Evolutionary conservation across 2,113 vertebrate species (phyloP), one percentile per base, ranked within the genome.

Genomic region (Chinchilla lanigera): DNA sequence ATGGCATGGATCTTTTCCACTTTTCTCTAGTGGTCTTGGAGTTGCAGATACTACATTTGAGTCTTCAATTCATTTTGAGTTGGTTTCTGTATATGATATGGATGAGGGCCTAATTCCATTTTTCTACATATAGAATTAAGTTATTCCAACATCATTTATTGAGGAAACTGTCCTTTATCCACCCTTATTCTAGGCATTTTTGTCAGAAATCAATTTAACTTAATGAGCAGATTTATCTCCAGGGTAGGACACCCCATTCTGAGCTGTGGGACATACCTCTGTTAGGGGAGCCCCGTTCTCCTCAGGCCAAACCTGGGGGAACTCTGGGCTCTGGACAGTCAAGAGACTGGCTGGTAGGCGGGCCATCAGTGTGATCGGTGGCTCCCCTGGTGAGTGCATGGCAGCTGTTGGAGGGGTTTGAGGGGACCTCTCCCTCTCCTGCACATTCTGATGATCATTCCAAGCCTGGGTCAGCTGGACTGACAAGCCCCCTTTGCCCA

Each of bases 241-340:
- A 28, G 33, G 5, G 6, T 4, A 0, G 44, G 7, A 0, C 1
- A 3, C 38, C 4, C 71, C 24, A 4, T 24, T 58, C 17, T 0
- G 38, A 47, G 16, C 0, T 7, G 52, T 8, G 26, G 33, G 41
- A 41, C 9, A 54, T 20, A 63, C 2, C 5, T 10, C 2, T 47
- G 38, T 33, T 28, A 22, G 22, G 50, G 60, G 24, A 56, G 30
- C 71, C 16, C 6, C 0, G 0, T 26, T 77, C 20, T 5, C n/a
- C 5, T 14, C 28, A 33, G 50, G 28, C 41, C 26, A 7, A 28
- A 52, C 38, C 22, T 50, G 20, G 19, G 38, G 5, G 12, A 0
- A 1, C 30, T 22, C 26, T 30, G 24, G 16, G 16, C 28, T n/a
- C n/a, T 0, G 2, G 44, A 81, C 24, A 28, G 44, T 12, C 52